A percentile compares a stretch with the other conserved stretches of the same genome.
phyloP scores from a whole-genome alignment of 2,888 invertebrate genomes.

The Hoplodrina blanda region DNA sequence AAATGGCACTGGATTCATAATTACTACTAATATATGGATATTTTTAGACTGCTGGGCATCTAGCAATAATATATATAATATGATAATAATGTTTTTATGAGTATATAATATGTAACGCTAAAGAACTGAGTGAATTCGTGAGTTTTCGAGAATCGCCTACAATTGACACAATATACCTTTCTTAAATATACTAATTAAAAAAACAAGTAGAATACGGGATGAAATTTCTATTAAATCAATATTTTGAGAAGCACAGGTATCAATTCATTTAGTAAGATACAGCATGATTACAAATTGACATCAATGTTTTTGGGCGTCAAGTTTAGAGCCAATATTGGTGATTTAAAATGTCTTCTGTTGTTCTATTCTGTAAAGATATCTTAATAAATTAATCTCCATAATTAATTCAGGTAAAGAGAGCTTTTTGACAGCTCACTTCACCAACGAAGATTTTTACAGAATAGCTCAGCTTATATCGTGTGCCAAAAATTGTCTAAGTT shows the following conservation, averaged over 20 bases:
- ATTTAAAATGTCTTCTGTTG: too few species aligned
- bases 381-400: neutral
- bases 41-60: neutral
- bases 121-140: neutral
- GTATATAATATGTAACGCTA: neutral
- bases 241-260: too few species aligned
- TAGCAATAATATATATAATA: neutral
- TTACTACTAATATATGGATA: neutral
- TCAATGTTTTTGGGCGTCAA: too few species aligned
- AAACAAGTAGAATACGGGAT: too few species aligned
- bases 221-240: too few species aligned
- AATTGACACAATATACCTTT: neutral
- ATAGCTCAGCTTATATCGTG: neutral
- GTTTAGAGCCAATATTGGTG: too few species aligned
- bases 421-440: neutral
- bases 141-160: neutral
- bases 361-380: neutral
- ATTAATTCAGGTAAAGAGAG: neutral
- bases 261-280: too few species aligned
- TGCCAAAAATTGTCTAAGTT: neutral
- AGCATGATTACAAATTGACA: too few species aligned
- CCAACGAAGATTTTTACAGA: neutral
- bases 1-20: constrained; percentile 33
- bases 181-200: too few species aligned
- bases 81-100: neutral